A percentile compares a stretch with the other conserved stretches of the same genome.
Conservation (phyloP, 2,888 invertebrate species). For the Xylophagus ater region DNA sequence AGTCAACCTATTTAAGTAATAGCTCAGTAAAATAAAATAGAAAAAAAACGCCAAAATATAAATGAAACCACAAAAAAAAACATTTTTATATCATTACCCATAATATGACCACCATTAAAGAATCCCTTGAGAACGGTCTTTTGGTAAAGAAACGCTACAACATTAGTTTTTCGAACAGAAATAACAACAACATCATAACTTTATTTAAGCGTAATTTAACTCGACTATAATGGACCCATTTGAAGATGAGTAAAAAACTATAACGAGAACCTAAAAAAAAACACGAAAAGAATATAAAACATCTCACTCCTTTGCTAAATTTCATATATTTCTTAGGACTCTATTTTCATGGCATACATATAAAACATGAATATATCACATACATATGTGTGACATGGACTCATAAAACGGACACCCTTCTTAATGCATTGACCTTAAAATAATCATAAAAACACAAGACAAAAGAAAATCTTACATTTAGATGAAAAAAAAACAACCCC, state of each 20-base stretch:
- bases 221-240: conserved; percentile 24
- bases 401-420: conserved; percentile 17
- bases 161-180: too few relatives aligned
- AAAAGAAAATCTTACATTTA: neutral
- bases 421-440: conserved; percentile 15
- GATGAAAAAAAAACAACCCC: neutral
- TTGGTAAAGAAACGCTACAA: conserved; percentile 10
- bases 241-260: conserved; percentile 13
- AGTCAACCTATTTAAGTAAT: too few relatives aligned
- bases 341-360: too few relatives aligned
- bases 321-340: neutral
- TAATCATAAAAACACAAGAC: conserved; percentile 6
- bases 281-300: conserved; percentile 8
- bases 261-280: conserved; percentile 5
- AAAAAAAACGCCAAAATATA: too few relatives aligned
- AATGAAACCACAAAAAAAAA: too few relatives aligned
- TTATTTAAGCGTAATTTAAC: conserved; percentile 25
- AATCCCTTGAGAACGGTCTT: conserved; percentile 7
- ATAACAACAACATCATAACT: conserved; percentile 22
- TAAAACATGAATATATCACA: conserved; percentile 6
- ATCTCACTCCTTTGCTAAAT: conserved; percentile 1
- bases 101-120: neutral
- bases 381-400: conserved; percentile 9
- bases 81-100: too few relatives aligned
- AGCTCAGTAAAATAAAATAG: too few relatives aligned